Percentiles rank a stretch among this genome's conserved stretches.
These are phyloP conservation scores for Trichacis sp. DNA, from an alignment of 2,888 invertebrate species.

Conservation along the genomic window DNA sequence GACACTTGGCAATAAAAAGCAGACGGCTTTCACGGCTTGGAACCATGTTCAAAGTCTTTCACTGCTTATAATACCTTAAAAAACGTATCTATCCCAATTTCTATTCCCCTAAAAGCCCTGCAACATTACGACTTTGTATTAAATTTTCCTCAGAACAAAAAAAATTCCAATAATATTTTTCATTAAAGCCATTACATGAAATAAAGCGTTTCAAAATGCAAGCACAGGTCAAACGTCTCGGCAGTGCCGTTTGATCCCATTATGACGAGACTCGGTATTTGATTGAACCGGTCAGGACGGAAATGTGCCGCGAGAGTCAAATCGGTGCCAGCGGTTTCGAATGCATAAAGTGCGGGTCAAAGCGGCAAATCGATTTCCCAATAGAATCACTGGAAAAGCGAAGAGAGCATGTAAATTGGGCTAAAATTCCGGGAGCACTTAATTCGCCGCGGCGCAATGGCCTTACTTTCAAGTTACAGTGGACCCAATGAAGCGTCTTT, in stretches of 20 bases:
- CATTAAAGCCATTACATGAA: no score
- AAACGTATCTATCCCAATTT: no score
- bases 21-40: no score
- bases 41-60: no score
- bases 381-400: slow-evolving; percentile 1
- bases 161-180: no score
- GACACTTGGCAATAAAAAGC: no score
- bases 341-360: slow-evolving; percentile 28
- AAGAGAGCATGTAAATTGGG: background rate
- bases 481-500: background rate
- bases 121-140: no score
- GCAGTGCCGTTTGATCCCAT: slow-evolving; percentile 33
- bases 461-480: background rate
- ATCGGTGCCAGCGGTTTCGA: slow-evolving; percentile 34
- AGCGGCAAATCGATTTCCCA: slow-evolving; percentile 25
- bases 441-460: background rate
- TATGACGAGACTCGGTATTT: slow-evolving; percentile 18
- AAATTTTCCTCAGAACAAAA: no score
- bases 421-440: background rate
- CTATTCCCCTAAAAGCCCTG: no score
- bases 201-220: no score
- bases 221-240: slow-evolving; percentile 22
- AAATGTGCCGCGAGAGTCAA: slow-evolving; percentile 26
- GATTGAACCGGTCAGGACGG: slow-evolving; percentile 23
- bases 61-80: no score